Percentiles rank a stretch among this genome's conserved stretches.
These are phyloP conservation scores for Lytechinus pictus DNA, from an alignment of 35 echinoderm and acorn worm genomes.

Conservation along the genomic window DNA sequence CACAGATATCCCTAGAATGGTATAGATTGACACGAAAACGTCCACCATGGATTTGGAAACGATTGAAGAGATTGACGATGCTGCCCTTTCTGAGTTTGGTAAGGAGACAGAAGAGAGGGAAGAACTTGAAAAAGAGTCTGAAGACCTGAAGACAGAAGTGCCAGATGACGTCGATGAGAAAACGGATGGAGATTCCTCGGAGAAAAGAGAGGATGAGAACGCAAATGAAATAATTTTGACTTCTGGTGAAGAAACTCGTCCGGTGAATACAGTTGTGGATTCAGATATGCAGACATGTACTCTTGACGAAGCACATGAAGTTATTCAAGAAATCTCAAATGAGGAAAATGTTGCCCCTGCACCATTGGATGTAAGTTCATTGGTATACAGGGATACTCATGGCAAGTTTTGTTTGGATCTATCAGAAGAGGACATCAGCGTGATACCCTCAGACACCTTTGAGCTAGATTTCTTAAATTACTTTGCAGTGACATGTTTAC, in stretches of 20 bases:
- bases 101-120: background rate
- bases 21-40: background rate
- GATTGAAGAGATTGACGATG: constrained; percentile 38
- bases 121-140: background rate
- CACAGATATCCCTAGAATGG: background rate
- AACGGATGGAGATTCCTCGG: background rate
- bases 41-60: constrained; percentile 45
- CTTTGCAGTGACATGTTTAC: constrained; percentile 67
- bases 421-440: constrained; percentile 49
- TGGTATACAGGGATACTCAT: constrained; percentile 55
- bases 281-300: constrained; percentile 24
- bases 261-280: background rate
- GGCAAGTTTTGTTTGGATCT: constrained; percentile 69
- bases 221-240: constrained; percentile 5
- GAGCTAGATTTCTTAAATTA: constrained; percentile 74
- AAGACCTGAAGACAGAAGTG: background rate
- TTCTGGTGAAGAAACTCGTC: background rate
- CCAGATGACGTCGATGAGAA: background rate
- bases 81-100: background rate
- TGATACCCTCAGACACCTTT: constrained; percentile 48
- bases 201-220: constrained; percentile 3
- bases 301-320: background rate
- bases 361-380: constrained; percentile 22
- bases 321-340: background rate
- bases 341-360: background rate